These are phyloP conservation scores for Sitta carolinensis DNA, from an alignment of 2,797 vertebrate species.

Conservation along the genomic window DNA sequence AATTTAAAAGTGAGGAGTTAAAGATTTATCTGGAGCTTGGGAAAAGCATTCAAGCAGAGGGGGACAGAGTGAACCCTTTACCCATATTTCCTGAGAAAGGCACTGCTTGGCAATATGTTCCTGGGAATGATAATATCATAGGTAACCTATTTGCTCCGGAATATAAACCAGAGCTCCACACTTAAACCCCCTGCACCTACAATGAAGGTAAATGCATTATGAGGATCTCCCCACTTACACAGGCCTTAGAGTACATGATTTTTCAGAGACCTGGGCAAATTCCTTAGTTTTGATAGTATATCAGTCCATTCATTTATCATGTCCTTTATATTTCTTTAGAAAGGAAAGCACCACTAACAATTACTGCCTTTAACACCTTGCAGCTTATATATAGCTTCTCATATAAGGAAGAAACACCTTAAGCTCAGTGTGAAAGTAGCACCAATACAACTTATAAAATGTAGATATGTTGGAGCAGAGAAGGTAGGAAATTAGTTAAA, in stretches of 20 bases:
- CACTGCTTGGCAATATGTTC: not conserved
- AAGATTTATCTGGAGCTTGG: conserved; percentile 59
- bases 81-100: not conserved
- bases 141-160: conserved; percentile 48
- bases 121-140: conserved; percentile 14
- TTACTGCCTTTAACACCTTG: not conserved
- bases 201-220: not conserved
- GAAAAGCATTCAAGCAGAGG: conserved; percentile 65
- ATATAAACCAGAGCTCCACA: not conserved
- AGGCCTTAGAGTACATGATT: not conserved
- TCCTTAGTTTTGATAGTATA: not conserved
- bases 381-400: not conserved
- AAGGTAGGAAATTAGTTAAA: not conserved
- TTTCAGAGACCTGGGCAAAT: not conserved
- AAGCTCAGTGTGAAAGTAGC: not conserved
- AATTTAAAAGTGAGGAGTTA: conserved; percentile 48
- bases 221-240: not conserved
- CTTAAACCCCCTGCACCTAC: not conserved
- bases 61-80: not conserved
- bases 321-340: not conserved
- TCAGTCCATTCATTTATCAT: not conserved
- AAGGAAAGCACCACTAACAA: not conserved
- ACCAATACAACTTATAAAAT: not conserved
- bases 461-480: not conserved
- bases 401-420: not conserved